phyloP scores from a whole-genome alignment of 2,113 vertebrate species.

The Leucosticte australis region DNA sequence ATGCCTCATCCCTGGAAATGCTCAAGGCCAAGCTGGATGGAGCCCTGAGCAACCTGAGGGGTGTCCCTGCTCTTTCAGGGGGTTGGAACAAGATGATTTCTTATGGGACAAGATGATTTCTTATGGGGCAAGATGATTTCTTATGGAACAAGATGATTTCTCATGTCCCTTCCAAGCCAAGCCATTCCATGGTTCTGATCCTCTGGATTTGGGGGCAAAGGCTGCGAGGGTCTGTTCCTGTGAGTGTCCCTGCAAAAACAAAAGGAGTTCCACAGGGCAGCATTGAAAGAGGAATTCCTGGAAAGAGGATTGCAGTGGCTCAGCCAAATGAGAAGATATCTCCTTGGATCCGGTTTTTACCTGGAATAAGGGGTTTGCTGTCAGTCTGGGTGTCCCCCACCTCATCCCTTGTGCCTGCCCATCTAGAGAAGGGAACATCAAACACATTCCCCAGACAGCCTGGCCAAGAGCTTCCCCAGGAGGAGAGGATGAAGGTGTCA shows the following conservation, averaged over 20 bases:
- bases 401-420: background rate
- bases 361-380: background rate
- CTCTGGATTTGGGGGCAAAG: background rate
- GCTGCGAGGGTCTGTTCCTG: background rate
- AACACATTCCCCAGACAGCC: background rate
- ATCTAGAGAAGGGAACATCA: background rate
- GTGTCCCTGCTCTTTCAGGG: background rate
- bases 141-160: no score
- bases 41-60: background rate
- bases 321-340: background rate
- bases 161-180: background rate
- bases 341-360: background rate
- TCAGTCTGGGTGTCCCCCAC: background rate
- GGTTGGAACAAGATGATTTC: background rate
- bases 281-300: background rate
- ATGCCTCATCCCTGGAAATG: background rate
- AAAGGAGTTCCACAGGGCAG: accelerated
- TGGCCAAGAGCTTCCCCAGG: background rate
- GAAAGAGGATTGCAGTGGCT: background rate
- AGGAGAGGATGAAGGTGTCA: background rate
- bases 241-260: background rate
- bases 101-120: background rate
- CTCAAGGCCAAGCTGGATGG: background rate
- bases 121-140: no score
- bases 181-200: background rate